These are phyloP conservation scores for Spizella passerina DNA, from an alignment of 2,797 vertebrate species.

Conservation along the genomic window DNA sequence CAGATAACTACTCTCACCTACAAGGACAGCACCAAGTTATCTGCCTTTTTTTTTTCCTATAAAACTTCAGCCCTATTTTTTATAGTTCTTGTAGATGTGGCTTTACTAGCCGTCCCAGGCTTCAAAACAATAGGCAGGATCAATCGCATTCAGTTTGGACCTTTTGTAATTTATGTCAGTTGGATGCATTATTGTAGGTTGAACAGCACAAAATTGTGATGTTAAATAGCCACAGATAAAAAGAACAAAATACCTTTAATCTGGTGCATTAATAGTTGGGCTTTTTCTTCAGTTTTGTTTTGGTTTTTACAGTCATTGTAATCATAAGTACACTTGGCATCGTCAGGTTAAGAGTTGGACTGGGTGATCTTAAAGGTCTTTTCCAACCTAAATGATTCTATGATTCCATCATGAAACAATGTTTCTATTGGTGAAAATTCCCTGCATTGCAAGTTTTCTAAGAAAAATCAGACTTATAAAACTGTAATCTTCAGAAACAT, in stretches of 20 bases:
- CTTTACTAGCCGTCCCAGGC: background rate
- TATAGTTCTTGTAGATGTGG: background rate
- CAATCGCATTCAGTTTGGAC: background rate
- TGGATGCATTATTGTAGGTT: background rate
- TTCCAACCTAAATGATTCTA: background rate
- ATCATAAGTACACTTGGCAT: background rate
- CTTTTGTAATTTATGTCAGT: background rate
- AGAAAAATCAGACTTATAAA: background rate
- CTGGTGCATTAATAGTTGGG: background rate
- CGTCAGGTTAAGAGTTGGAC: background rate
- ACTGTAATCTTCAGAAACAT: background rate
- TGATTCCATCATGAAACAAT: background rate
- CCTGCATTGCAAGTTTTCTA: background rate
- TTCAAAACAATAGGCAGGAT: background rate
- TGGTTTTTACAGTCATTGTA: background rate
- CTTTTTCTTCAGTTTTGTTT: background rate
- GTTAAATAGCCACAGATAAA: background rate
- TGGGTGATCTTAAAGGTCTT: background rate
- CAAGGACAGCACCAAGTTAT: background rate
- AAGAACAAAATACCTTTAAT: background rate
- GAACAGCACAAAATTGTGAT: background rate
- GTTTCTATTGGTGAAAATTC: background rate
- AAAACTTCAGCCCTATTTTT: background rate
- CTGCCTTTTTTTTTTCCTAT: background rate
- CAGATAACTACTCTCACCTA: background rate